A percentile compares a stretch with the other conserved stretches of the same genome.
Conservation (phyloP, 2,888 invertebrate genomes). For the Meteorus cinctellus region DNA sequence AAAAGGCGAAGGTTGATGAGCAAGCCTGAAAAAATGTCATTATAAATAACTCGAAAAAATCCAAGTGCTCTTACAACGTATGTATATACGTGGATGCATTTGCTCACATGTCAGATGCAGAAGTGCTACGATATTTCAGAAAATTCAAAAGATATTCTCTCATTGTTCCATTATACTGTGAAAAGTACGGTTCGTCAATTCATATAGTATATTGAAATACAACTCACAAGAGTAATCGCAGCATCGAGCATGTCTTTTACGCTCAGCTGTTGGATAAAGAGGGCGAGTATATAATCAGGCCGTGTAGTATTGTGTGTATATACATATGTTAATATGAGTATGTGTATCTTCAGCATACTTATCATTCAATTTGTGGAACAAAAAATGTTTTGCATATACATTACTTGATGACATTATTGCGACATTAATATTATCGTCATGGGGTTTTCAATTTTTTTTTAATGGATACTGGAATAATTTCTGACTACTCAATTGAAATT, state of each 20-base stretch:
- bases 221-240: slow-evolving; percentile 6
- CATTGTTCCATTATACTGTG: background rate
- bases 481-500: background rate
- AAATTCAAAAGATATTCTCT: background rate
- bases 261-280: background rate
- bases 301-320: background rate
- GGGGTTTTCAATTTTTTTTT: background rate
- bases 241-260: slow-evolving; percentile 11
- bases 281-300: slow-evolving; percentile 8
- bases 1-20: background rate
- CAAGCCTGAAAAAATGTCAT: background rate
- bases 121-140: background rate
- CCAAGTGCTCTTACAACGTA: too few species aligned
- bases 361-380: slow-evolving; percentile 2
- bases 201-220: background rate
- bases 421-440: background rate
- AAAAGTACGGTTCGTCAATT: background rate
- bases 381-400: background rate
- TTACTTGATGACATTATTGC: background rate
- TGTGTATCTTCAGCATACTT: background rate
- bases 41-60: background rate
- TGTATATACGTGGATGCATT: background rate
- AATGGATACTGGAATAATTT: too few species aligned
- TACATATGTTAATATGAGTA: background rate
- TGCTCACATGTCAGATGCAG: background rate